Evolutionary conservation across 2,113 vertebrate species (phyloP).

Genomic region (Patagioenas fasciata): DNA sequence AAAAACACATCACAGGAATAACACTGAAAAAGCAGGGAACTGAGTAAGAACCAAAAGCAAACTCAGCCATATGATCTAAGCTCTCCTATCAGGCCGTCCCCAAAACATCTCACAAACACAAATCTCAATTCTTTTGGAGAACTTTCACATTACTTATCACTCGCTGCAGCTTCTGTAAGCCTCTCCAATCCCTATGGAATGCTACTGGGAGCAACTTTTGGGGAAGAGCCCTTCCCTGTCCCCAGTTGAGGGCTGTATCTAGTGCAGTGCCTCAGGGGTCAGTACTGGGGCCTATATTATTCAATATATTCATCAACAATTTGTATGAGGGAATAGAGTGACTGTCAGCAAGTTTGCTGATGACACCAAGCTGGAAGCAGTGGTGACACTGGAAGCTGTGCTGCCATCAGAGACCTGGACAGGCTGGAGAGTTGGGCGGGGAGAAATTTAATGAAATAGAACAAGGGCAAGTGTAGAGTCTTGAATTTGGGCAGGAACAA

Average conservation of each 20-base stretch:
- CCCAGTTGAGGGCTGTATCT: neutral
- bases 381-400: no score
- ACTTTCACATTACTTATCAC: neutral
- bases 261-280: no score
- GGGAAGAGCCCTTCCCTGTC: neutral
- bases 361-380: no score
- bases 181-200: rapidly evolving
- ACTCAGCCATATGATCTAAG: rapidly evolving
- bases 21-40: neutral
- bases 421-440: no score
- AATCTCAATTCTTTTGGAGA: neutral
- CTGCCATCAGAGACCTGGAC: no score
- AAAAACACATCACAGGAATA: neutral
- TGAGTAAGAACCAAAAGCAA: neutral
- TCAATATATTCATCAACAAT: no score
- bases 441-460: no score
- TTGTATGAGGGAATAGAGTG: no score
- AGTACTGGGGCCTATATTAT: no score
- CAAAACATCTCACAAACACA: neutral
- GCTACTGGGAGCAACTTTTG: neutral
- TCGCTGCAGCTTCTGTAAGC: neutral
- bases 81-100: neutral
- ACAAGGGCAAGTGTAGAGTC: no score
- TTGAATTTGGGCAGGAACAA: no score
- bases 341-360: no score